phyloP scores from a whole-genome alignment of 2,113 vertebrate genomes.

The Oryzias melastigma region DNA sequence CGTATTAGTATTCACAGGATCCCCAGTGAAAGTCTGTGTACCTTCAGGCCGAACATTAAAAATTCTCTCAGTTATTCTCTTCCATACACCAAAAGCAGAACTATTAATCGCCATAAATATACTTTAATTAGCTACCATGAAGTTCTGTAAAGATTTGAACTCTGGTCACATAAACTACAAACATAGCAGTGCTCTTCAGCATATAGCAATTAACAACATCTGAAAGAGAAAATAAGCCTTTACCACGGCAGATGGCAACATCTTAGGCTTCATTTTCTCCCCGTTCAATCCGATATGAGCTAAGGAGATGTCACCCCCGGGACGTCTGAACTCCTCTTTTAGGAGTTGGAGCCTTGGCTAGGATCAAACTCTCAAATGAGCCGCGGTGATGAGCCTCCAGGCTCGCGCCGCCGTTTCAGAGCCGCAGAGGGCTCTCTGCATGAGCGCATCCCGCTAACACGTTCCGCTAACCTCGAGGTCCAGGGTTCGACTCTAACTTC shows the following conservation, averaged over 20 bases:
- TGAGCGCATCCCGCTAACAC: conserved; percentile 7
- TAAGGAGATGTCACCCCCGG: conserved; percentile 48
- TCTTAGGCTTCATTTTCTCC: conserved; percentile 44
- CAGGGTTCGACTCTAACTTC: conserved; percentile 1
- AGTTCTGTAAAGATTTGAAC: conserved; percentile 54
- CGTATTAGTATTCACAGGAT: conserved; percentile 44
- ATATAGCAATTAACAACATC: conserved; percentile 60
- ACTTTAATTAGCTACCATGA: conserved; percentile 64
- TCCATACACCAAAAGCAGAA: conserved; percentile 34
- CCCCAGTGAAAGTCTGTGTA: conserved; percentile 31
- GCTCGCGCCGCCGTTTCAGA: conserved; percentile 44
- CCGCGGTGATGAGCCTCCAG: conserved; percentile 51
- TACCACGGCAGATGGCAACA: conserved; percentile 45
- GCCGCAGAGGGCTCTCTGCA: conserved; percentile 42
- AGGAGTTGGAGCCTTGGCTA: conserved; percentile 42
- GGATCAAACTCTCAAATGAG: conserved; percentile 67
- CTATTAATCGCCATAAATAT: conserved; percentile 65
- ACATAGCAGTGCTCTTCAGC: conserved; percentile 51
- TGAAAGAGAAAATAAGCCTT: conserved; percentile 39
- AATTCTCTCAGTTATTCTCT: conserved; percentile 62
- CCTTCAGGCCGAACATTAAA: conserved; percentile 61
- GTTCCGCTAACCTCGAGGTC: conserved; percentile 9
- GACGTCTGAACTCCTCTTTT: conserved; percentile 41
- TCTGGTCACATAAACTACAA: conserved; percentile 47
- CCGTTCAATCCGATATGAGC: conserved; percentile 47